phyloP scores from a whole-genome alignment of 2,888 invertebrate genomes.

The Seira sanloemensis region DNA sequence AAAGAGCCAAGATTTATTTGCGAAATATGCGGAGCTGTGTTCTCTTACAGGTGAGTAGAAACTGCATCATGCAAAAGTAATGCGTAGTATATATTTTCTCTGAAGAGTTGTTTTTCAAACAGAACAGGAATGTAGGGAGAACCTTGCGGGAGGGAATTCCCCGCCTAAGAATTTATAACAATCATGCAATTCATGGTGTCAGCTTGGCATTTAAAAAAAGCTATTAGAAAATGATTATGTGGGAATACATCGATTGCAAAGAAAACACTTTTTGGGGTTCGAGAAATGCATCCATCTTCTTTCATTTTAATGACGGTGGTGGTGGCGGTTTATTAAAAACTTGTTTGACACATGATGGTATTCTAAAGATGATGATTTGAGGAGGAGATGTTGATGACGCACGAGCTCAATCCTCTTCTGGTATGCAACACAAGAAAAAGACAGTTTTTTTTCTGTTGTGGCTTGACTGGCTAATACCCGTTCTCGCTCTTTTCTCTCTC shows the following conservation, averaged over 20 bases:
- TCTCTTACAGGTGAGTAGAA: slow-evolving; percentile 71
- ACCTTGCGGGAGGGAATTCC: background rate
- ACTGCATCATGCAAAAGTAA: slow-evolving; percentile 1
- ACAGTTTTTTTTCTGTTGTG: no score
- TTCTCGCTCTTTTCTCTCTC: no score
- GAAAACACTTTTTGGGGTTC: background rate
- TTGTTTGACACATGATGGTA: background rate
- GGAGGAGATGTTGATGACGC: background rate
- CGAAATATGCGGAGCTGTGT: slow-evolving; percentile 70
- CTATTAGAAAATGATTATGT: background rate
- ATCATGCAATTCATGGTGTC: background rate
- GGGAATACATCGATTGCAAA: background rate
- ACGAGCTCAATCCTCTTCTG: slow-evolving; percentile 4
- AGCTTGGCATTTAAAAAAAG: background rate
- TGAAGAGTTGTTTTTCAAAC: slow-evolving; percentile 16
- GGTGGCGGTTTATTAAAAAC: background rate
- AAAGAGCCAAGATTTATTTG: slow-evolving; percentile 70
- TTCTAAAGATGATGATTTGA: background rate
- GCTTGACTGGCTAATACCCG: slow-evolving; percentile 1
- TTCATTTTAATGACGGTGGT: background rate
- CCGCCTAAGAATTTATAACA: background rate
- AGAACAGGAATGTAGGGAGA: background rate
- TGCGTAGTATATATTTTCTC: slow-evolving; percentile 1
- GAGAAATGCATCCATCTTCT: background rate
- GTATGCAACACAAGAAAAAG: no score